Evolutionary conservation across 2,888 invertebrate species (phyloP).

Genomic region (Tribolium freemani): DNA sequence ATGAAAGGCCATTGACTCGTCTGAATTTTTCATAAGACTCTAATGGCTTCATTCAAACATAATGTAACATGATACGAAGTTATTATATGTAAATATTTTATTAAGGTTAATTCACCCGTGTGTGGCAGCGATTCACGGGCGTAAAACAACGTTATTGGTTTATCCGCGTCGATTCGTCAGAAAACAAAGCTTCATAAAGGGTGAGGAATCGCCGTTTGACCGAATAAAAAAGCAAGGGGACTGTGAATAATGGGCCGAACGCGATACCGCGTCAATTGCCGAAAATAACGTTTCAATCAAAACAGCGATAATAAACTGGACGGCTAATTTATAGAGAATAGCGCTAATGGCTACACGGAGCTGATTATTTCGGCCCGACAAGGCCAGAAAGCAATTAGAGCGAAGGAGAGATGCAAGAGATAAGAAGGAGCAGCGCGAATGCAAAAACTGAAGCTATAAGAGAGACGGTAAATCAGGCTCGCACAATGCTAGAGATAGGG

Average conservation of each 20-base stretch:
- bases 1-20: slow-evolving; percentile 40
- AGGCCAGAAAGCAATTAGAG: slow-evolving; percentile 55
- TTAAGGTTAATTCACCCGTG: slow-evolving; percentile 49
- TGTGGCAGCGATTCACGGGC: slow-evolving; percentile 48
- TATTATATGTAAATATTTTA: slow-evolving; percentile 53
- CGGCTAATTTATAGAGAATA: slow-evolving; percentile 61
- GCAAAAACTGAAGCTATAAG: slow-evolving; percentile 58
- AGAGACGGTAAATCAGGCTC: slow-evolving; percentile 54
- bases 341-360: slow-evolving; percentile 61
- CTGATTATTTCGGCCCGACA: slow-evolving; percentile 60
- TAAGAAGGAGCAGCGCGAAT: slow-evolving; percentile 52
- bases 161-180: slow-evolving; percentile 4
- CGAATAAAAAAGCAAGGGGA: slow-evolving; percentile 27
- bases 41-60: slow-evolving; percentile 49
- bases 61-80: slow-evolving; percentile 47
- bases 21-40: slow-evolving; percentile 47
- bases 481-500: slow-evolving; percentile 52
- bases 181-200: slow-evolving; percentile 31
- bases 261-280: slow-evolving; percentile 14
- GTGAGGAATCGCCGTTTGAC: slow-evolving; percentile 31
- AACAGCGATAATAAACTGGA: slow-evolving; percentile 47
- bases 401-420: slow-evolving; percentile 45
- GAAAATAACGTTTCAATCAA: slow-evolving; percentile 37
- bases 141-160: slow-evolving; percentile 37
- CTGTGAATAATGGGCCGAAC: slow-evolving; percentile 18